Evolutionary conservation across 2,113 vertebrate species (phyloP).

Genomic region (Saimiri boliviensis): DNA sequence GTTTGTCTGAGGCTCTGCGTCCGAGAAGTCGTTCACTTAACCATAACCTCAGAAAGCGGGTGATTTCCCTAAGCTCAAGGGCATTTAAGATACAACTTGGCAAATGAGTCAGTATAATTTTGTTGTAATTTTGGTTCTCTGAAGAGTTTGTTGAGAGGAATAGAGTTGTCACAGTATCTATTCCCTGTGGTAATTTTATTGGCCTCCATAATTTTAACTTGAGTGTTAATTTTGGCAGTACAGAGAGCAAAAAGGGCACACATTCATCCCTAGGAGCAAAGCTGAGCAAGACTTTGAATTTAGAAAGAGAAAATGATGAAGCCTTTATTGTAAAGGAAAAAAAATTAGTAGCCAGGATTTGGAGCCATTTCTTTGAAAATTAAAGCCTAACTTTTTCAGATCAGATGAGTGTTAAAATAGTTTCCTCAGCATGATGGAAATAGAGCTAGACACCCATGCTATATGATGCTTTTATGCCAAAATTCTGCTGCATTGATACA

Average conservation of each 20-base stretch:
- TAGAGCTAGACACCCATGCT: neutral
- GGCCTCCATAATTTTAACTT: constrained; percentile 47
- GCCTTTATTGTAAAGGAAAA: neutral
- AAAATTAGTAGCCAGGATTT: neutral
- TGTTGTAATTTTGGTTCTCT: no score
- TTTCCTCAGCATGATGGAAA: neutral
- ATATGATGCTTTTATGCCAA: neutral
- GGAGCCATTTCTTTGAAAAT: constrained; percentile 14
- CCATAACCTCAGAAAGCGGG: constrained; percentile 20
- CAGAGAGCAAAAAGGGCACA: neutral
- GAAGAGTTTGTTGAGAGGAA: no score
- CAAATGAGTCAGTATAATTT: neutral
- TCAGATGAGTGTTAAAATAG: neutral
- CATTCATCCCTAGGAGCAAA: neutral
- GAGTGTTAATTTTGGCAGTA: constrained; percentile 62
- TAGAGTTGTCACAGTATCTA: neutral
- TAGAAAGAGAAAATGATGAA: neutral
- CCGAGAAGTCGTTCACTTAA: constrained; percentile 45
- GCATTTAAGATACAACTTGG: constrained; percentile 64
- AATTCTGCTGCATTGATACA: neutral
- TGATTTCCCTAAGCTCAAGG: constrained; percentile 55
- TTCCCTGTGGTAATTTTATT: constrained; percentile 58
- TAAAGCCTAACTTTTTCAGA: neutral
- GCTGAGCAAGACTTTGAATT: neutral
- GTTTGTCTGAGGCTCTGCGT: constrained; percentile 53